Evolutionary conservation across 2,113 vertebrate species (phyloP).

Genomic region (Condylura cristata): DNA sequence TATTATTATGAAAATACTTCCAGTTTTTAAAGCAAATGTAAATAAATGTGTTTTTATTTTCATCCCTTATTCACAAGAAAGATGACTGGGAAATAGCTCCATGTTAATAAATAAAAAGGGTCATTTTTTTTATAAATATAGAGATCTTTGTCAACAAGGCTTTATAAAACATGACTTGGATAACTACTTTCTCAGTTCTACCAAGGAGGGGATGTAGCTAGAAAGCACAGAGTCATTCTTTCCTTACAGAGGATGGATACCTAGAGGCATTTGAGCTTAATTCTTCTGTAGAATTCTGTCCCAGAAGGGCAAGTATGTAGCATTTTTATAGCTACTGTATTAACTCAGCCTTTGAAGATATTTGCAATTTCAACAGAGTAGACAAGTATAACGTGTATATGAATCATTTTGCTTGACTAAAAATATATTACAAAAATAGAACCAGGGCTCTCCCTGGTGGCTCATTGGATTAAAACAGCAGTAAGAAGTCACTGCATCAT

Average conservation of each 20-base stretch:
- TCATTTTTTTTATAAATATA: neutral
- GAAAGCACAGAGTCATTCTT: neutral
- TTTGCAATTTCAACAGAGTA: neutral
- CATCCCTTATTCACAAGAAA: neutral
- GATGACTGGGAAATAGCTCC: neutral
- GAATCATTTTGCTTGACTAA: neutral
- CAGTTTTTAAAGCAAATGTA: neutral
- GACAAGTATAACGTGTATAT: neutral
- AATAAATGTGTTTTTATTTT: neutral
- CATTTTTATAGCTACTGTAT: neutral
- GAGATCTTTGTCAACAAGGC: neutral
- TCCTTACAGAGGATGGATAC: neutral
- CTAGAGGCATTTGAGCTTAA: neutral
- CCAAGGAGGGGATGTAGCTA: neutral
- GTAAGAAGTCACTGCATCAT: too few species aligned
- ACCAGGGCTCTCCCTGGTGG: too few species aligned
- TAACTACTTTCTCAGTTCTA: neutral
- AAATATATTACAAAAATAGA: neutral
- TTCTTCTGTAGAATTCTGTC: neutral
- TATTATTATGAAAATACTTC: too few species aligned
- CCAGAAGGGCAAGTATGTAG: neutral
- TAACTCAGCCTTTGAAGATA: neutral
- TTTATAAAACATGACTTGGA: neutral
- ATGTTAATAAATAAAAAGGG: neutral
- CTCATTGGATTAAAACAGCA: too few species aligned